Evolutionary conservation across 2,113 vertebrate genomes (phyloP).

Genomic region (Oryzias curvinotus): DNA sequence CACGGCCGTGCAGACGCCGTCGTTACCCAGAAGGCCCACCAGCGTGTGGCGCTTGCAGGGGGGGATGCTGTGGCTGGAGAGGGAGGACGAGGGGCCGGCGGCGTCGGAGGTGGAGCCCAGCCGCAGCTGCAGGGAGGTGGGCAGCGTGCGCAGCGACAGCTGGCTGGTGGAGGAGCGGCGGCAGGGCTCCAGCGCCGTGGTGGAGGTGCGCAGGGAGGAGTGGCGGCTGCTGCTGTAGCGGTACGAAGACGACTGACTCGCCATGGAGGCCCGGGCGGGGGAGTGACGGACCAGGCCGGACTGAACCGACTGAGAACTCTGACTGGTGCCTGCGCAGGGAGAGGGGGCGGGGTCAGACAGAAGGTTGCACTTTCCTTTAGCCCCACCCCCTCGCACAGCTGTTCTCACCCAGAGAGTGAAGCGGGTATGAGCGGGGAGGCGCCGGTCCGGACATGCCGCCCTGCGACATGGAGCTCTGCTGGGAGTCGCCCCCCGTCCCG

Average conservation of each 20-base stretch:
- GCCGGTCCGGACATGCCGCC: slow-evolving; percentile 79
- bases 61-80: slow-evolving; percentile 97
- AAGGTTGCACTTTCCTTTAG: not conserved
- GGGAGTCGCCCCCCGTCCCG: slow-evolving; percentile 79
- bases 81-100: slow-evolving; percentile 86
- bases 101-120: slow-evolving; percentile 87
- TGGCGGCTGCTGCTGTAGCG: slow-evolving; percentile 95
- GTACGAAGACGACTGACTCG: slow-evolving; percentile 94
- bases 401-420: slow-evolving; percentile 82
- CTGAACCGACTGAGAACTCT: slow-evolving; percentile 94
- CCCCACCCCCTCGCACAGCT: not conserved
- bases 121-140: slow-evolving; percentile 93
- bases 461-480: slow-evolving; percentile 84
- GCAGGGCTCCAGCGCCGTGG: slow-evolving; percentile 91
- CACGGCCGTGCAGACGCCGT: slow-evolving; percentile 78
- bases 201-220: slow-evolving; percentile 91
- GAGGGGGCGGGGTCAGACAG: not conserved
- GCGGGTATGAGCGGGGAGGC: slow-evolving; percentile 81
- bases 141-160: slow-evolving; percentile 92
- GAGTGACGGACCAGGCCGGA: slow-evolving; percentile 92
- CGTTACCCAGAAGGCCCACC: slow-evolving; percentile 90
- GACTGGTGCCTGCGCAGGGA: slow-evolving; percentile 86
- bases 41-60: slow-evolving; percentile 94
- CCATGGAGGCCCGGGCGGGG: slow-evolving; percentile 92
- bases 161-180: slow-evolving; percentile 96